Evolutionary conservation across 1,140 invertebrate genomes (phyloP).

Genomic region (Listronotus oregonensis): DNA sequence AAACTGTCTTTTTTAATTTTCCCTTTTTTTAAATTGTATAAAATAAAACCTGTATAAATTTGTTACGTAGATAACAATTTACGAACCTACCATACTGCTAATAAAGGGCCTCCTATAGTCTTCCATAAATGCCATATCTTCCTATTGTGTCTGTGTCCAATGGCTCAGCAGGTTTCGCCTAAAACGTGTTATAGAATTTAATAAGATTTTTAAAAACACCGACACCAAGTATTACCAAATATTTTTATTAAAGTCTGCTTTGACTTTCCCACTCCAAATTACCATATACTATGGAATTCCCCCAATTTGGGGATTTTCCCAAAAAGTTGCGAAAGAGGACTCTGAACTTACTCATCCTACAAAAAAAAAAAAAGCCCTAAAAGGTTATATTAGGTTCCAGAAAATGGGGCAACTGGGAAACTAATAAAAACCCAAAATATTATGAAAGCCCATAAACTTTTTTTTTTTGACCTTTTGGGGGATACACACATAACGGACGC

Average conservation of each 20-base stretch:
- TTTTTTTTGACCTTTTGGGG: too few relatives aligned
- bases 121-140: constrained; percentile 66
- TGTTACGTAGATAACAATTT: too few relatives aligned
- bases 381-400: too few relatives aligned
- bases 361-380: too few relatives aligned
- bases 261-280: constrained; percentile 73
- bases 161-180: constrained; percentile 46
- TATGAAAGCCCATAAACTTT: too few relatives aligned
- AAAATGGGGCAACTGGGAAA: too few relatives aligned
- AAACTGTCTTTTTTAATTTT: too few relatives aligned
- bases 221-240: constrained; percentile 46
- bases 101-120: constrained; percentile 63
- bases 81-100: constrained; percentile 64
- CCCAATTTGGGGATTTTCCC: constrained; percentile 64
- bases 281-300: constrained; percentile 78
- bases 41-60: too few relatives aligned
- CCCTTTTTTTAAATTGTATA: too few relatives aligned
- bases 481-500: too few relatives aligned
- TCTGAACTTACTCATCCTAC: constrained; percentile 19
- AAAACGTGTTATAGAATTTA: constrained; percentile 12
- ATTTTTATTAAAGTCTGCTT: constrained; percentile 75
- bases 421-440: too few relatives aligned
- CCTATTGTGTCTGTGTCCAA: constrained; percentile 61
- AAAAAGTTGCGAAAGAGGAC: constrained; percentile 46
- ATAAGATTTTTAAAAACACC: not conserved